A percentile compares a stretch with the other conserved stretches of the same genome.
Conservation (phyloP, 2,113 vertebrate species). For the Acanthochromis polyacanthus region DNA sequence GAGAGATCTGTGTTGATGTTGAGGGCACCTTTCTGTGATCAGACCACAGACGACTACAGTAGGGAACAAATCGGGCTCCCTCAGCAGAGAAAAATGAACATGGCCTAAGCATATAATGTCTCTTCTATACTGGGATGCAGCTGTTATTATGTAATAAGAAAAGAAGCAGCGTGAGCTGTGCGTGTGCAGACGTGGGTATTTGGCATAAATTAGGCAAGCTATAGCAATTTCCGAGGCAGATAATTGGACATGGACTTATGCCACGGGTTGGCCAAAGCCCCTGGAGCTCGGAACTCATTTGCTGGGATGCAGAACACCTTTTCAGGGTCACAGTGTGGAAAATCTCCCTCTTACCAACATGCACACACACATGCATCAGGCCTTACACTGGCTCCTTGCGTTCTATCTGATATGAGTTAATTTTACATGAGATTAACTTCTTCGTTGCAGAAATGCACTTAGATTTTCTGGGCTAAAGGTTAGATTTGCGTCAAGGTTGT, state of each 20-base stretch:
- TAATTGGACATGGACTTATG: slow-evolving; percentile 74
- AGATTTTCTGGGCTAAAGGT: slow-evolving; percentile 23
- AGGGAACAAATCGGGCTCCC: slow-evolving; percentile 37
- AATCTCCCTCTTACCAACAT: slow-evolving; percentile 29
- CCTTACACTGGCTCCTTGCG: slow-evolving; percentile 8
- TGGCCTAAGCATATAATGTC: slow-evolving; percentile 42
- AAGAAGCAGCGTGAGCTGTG: neutral
- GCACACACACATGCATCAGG: neutral
- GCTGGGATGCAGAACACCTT: slow-evolving; percentile 62
- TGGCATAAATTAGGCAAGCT: slow-evolving; percentile 61
- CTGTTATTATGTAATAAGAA: slow-evolving; percentile 45
- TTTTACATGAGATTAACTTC: slow-evolving; percentile 43
- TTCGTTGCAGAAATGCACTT: slow-evolving; percentile 9
- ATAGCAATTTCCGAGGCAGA: slow-evolving; percentile 66
- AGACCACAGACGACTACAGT: slow-evolving; percentile 15
- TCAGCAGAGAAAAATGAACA: slow-evolving; percentile 46
- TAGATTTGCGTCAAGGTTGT: neutral
- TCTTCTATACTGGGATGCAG: slow-evolving; percentile 24
- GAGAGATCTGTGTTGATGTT: slow-evolving; percentile 37
- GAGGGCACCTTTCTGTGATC: slow-evolving; percentile 29
- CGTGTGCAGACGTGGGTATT: slow-evolving; percentile 1
- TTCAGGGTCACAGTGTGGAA: slow-evolving; percentile 54
- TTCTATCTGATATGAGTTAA: slow-evolving; percentile 29
- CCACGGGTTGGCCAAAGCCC: slow-evolving; percentile 56
- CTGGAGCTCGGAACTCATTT: slow-evolving; percentile 68